Base-by-base conservation (phyloP, 2,797 vertebrate species). In the Pseudochaenichthys georgianus region DNA sequence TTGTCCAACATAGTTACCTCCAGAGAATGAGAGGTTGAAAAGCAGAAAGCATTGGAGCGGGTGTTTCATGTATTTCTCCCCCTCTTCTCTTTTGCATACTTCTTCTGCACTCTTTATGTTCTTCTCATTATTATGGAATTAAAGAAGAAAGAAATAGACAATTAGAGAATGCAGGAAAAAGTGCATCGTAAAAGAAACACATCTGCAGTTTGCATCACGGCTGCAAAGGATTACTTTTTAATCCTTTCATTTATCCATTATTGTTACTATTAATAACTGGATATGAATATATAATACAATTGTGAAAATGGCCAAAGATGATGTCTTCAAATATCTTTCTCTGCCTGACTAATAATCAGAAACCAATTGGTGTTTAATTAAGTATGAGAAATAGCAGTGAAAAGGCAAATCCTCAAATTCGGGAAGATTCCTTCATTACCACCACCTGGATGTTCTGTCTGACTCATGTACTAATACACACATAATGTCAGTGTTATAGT, bases 1-100 rank as follows among this genome's bases (percentile, higher is more conserved):
- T 96, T 96, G 96, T 96, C 96, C 95, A 94, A 93, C 95, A 94
- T 95, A 96, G 96, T 96, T 96, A 96, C 77, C 79, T 95, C 96
- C 95, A 95, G 94, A 94, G 95, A 96, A 96, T 96, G 96, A 96
- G 95, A 95, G 93, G 95, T 95, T 95, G 73, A n/a, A 75, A 84
- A 83, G 70, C 74, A 81, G 87, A 85, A 84, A 72, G 82, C 84
- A 86, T 84, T 74, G 73, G 75, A 57, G 28, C 13, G 4, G 21
- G 51, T 41, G 53, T 79, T 75, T 73, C 47, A 51, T 70, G 61
- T 66, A 45, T 15, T 12, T 3, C 13, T 2, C 41, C 5, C 48
- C 21, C 1, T 9, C 23, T n/a, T 7, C 41, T 21, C 3, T 71
- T 78, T 62, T 64, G 28, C 62, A 54, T 69, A 73, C 77, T 82